These are phyloP conservation scores for Sceliomorpha sp. DNA, from an alignment of 2,888 invertebrate species.

Conservation along the genomic window DNA sequence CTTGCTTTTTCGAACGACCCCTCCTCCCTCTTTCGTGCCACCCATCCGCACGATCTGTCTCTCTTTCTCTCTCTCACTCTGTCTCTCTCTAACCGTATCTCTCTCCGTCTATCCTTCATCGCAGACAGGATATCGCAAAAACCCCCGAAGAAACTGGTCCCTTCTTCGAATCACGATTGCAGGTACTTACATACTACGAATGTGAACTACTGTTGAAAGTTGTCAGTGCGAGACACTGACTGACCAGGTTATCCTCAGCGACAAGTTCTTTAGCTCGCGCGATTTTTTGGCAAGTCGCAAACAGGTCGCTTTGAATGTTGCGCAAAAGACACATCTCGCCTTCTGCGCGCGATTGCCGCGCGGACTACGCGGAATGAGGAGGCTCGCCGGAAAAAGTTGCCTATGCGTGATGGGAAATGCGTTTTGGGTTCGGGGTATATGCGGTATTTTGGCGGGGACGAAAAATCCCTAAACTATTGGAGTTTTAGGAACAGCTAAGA, in stretches of 20 bases:
- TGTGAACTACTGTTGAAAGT: slow-evolving; percentile 57
- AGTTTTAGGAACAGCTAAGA: too few species aligned
- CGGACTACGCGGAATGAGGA: too few species aligned
- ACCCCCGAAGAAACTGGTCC: slow-evolving; percentile 59
- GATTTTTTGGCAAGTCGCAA: slow-evolving; percentile 53
- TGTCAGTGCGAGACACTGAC: slow-evolving; percentile 52
- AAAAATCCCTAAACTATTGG: too few species aligned
- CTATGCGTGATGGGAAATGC: too few species aligned
- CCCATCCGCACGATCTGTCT: slow-evolving; percentile 23
- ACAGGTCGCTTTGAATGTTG: slow-evolving; percentile 48
- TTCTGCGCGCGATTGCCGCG: too few species aligned
- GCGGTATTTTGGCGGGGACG: too few species aligned
- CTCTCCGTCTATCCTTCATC: too few species aligned
- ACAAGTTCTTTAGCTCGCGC: slow-evolving; percentile 49
- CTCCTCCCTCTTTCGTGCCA: slow-evolving; percentile 22
- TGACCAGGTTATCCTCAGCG: slow-evolving; percentile 54
- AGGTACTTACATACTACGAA: slow-evolving; percentile 56
- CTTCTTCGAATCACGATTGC: slow-evolving; percentile 58
- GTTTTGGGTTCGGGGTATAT: too few species aligned
- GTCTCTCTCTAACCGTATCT: slow-evolving; percentile 19
- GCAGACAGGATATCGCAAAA: slow-evolving; percentile 44
- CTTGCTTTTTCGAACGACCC: slow-evolving; percentile 56
- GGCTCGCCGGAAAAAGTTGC: too few species aligned
- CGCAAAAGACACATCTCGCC: too few species aligned
- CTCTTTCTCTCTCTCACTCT: slow-evolving; percentile 21